phyloP scores from a whole-genome alignment of 2,888 invertebrate genomes.

The Opisthograptis luteolata region DNA sequence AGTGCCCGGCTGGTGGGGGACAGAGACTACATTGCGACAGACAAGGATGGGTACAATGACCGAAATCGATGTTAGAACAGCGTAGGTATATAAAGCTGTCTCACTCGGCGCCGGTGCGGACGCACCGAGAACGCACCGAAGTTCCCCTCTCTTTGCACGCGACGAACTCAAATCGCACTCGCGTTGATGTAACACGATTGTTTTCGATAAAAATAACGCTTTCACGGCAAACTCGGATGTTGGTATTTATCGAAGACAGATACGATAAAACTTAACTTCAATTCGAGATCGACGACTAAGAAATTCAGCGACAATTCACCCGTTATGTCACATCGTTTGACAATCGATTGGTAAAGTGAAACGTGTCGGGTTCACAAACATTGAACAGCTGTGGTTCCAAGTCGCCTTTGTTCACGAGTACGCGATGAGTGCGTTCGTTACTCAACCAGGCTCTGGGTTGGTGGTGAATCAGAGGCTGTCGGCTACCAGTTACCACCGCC shows the following conservation, averaged over 20 bases:
- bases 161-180: constrained; percentile 54
- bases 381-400: constrained; percentile 74
- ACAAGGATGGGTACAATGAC: constrained; percentile 58
- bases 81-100: constrained; percentile 41
- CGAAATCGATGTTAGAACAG: constrained; percentile 74
- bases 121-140: constrained; percentile 70
- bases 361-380: constrained; percentile 71
- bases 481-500: too few relatives aligned
- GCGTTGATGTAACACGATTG: constrained; percentile 43
- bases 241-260: too few relatives aligned
- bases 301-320: not conserved
- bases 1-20: constrained; percentile 52
- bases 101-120: constrained; percentile 60
- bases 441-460: too few relatives aligned
- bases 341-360: constrained; percentile 68
- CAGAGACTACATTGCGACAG: constrained; percentile 58
- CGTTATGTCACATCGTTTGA: constrained; percentile 61
- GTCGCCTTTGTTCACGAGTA: constrained; percentile 65
- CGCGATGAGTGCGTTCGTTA: constrained; percentile 40
- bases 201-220: constrained; percentile 33
- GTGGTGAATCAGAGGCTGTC: constrained; percentile 56
- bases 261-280: too few relatives aligned
- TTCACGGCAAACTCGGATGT: not conserved
- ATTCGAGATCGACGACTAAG: too few relatives aligned
- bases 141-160: constrained; percentile 43